A percentile compares a stretch with the other conserved stretches of the same genome.
phyloP scores from a whole-genome alignment of 2,888 invertebrate species.

The Calameuta idolon region DNA sequence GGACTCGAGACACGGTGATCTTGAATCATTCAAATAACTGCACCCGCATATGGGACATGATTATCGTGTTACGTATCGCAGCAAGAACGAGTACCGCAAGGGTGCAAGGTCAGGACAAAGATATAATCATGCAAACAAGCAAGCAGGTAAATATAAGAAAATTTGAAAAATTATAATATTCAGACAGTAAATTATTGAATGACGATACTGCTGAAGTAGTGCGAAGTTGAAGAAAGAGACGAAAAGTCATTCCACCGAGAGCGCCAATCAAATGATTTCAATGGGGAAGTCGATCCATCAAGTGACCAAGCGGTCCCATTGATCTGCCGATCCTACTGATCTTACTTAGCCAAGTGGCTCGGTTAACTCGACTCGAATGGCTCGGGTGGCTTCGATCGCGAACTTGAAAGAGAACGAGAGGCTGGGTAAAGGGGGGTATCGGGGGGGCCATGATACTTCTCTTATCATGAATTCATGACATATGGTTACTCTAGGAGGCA shows the following conservation, averaged over 20 bases:
- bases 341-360: conserved; percentile 15
- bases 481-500: neutral
- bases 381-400: conserved; percentile 21
- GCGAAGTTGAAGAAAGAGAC: neutral
- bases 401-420: conserved; percentile 17
- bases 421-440: neutral
- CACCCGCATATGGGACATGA: conserved; percentile 43
- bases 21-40: neutral
- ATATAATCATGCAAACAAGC: conserved; percentile 37
- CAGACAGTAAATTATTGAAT: neutral
- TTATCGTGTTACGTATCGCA: conserved; percentile 45
- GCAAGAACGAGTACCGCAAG: conserved; percentile 40
- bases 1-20: neutral
- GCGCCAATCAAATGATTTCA: conserved; percentile 41
- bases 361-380: neutral
- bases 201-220: neutral
- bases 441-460: conserved; percentile 22
- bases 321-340: conserved; percentile 32
- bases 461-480: conserved; percentile 25
- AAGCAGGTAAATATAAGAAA: neutral
- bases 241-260: neutral
- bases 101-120: conserved; percentile 36
- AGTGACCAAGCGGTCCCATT: conserved; percentile 39
- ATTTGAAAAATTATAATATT: neutral
- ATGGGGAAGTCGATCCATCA: conserved; percentile 35